Evolutionary conservation across 2,797 vertebrate genomes (phyloP).

Genomic region (Pteronotus mesoamericanus): DNA sequence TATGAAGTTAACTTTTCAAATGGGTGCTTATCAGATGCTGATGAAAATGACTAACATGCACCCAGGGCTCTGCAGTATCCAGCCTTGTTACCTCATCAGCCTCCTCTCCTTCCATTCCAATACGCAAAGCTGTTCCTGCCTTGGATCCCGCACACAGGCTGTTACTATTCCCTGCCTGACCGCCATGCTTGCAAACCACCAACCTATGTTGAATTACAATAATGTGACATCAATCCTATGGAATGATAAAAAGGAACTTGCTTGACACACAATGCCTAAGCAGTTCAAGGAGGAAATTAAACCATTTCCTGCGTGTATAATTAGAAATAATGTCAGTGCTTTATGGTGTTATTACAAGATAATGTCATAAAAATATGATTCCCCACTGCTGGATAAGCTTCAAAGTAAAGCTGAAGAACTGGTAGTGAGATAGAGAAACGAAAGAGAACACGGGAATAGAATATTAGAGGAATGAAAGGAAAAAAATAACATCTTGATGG

Average conservation of each 20-base stretch:
- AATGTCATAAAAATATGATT: background rate
- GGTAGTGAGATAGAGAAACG: background rate
- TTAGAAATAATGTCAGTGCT: conserved; percentile 4
- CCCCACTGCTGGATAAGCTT: background rate
- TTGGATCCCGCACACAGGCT: background rate
- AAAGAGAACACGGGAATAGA: background rate
- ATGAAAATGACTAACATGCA: background rate
- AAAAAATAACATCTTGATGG: background rate
- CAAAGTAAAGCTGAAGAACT: conserved; percentile 31
- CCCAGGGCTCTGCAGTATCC: background rate
- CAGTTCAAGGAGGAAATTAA: conserved; percentile 47
- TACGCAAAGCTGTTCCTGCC: background rate
- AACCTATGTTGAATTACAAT: background rate
- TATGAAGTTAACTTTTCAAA: background rate
- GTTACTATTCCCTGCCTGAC: background rate
- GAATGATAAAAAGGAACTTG: background rate
- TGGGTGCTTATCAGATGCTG: background rate
- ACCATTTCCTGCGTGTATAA: background rate
- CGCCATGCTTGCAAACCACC: background rate
- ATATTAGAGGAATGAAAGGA: conserved; percentile 2
- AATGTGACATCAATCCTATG: background rate
- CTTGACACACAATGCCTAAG: background rate
- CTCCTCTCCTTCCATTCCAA: background rate
- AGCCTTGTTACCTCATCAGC: accelerated
- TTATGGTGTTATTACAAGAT: background rate